These are phyloP conservation scores for Gymnopithys bicolor DNA, from an alignment of 2,797 vertebrate genomes.

Conservation along the genomic window DNA sequence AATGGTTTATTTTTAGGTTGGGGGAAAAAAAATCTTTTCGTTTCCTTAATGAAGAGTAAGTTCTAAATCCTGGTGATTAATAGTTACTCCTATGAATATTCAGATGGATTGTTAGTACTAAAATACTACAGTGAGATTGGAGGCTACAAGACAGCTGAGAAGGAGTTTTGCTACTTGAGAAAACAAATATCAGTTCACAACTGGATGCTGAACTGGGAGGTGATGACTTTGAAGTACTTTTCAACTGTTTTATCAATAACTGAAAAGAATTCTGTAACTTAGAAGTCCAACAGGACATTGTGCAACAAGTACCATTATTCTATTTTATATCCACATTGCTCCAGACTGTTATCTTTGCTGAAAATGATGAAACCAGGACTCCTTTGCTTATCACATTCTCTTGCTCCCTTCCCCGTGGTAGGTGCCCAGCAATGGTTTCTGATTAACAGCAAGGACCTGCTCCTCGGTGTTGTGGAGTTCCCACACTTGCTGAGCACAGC, in stretches of 20 bases:
- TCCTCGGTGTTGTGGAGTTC: not conserved
- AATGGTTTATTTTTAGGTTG: not conserved
- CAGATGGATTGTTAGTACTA: not conserved
- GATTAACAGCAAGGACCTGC: conserved; percentile 11
- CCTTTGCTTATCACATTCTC: conserved; percentile 8
- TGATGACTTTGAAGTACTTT: not conserved
- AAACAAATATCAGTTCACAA: not conserved
- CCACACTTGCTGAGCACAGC: conserved; percentile 24
- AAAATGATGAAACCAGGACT: not conserved
- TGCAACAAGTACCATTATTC: not conserved
- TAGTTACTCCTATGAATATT: not conserved
- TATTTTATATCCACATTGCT: not conserved
- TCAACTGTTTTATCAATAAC: not conserved
- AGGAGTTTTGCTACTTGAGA: not conserved
- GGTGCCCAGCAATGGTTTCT: conserved; percentile 3
- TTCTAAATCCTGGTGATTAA: not conserved
- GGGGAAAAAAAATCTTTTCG: accelerated
- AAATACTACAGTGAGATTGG: not conserved
- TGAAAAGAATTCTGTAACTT: not conserved
- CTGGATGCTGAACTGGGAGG: not conserved
- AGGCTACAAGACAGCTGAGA: not conserved
- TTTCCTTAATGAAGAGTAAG: not conserved
- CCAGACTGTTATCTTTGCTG: not conserved
- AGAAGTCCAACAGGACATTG: not conserved
- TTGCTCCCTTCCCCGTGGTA: not conserved